phyloP scores from a whole-genome alignment of 2,113 vertebrate species.

The Nicator chloris region DNA sequence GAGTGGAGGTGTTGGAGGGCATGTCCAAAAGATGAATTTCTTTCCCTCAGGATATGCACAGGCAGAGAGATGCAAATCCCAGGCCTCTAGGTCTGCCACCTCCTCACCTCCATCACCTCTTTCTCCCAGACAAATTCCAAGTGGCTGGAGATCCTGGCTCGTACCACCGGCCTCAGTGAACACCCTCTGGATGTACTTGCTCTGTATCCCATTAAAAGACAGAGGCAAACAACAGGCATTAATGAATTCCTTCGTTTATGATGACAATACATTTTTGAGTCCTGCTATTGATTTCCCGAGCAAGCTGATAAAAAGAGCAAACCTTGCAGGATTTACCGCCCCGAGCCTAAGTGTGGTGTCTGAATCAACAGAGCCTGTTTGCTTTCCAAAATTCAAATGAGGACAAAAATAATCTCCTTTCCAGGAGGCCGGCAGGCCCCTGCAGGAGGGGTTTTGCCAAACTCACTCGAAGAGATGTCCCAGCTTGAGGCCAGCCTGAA shows the following conservation, averaged over 20 bases:
- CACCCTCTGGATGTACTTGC: not conserved
- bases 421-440: not conserved
- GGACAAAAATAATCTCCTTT: not conserved
- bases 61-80: not conserved
- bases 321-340: constrained; percentile 60
- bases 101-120: not conserved
- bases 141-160: not conserved
- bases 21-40: not conserved
- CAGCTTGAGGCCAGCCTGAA: not conserved
- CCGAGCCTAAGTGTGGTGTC: not conserved
- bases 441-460: not conserved
- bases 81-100: not conserved
- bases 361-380: constrained; percentile 38
- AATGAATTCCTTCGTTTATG: constrained; percentile 59
- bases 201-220: constrained; percentile 42
- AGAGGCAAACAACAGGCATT: constrained; percentile 36
- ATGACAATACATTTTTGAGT: constrained; percentile 40
- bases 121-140: not conserved
- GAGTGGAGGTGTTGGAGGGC: rapidly evolving
- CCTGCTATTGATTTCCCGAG: constrained; percentile 53
- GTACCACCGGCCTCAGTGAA: not conserved
- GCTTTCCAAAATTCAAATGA: constrained; percentile 32
- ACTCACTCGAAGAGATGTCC: not conserved
- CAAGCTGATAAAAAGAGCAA: constrained; percentile 59
- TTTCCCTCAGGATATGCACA: not conserved